Base-by-base conservation (phyloP, 2,113 vertebrate species). In the Orthonyx spaldingii region DNA sequence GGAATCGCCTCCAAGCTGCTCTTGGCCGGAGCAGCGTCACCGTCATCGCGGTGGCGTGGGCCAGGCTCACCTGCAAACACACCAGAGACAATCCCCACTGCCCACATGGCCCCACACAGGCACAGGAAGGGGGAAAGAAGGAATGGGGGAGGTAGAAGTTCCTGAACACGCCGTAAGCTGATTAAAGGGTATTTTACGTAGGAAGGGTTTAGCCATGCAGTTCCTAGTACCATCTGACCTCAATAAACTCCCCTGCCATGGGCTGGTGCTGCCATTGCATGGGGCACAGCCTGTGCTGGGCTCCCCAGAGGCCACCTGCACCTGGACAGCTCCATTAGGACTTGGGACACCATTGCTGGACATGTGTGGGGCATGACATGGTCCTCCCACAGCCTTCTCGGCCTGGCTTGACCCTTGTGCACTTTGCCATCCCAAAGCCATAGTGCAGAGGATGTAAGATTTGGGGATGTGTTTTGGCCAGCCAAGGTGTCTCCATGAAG, bases 131-230 rank as follows among this genome's bases (percentile, higher is more conserved):
- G 80, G 47, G 23, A 6, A 17, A 22, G 42, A 57, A 37, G 70
- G 68, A 75, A 52, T 33, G 80, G 72, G 86, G 93, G 94, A 89
- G 86, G 94, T 63, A 84, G 80, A 94, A 84, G 93, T 84, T 95
- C 86, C 91, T 93, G 80, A 74, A 70, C 76, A 60, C 61, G 26
- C 82, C 0, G 0, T 97, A 97, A 97, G 97, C 96, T 96, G 97
- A 96, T 97, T 97, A 97, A 77, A 90, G 92, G 84, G 71, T 94
- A 92, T 93, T 97, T 97, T 95, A 97, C 88, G 66, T 74, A 94
- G 96, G 95, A 87, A 94, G 96, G 97, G 87, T 97, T 97, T 96
- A 93, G 92, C 92, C 59, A 20, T n/a, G 72, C 79, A 41, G 91
- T 28, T 91, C 92, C 87, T 84, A 33, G 84, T 19, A 90, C 87